Evolutionary conservation across 2,888 invertebrate genomes (phyloP).

Genomic region (Norana najaformis): DNA sequence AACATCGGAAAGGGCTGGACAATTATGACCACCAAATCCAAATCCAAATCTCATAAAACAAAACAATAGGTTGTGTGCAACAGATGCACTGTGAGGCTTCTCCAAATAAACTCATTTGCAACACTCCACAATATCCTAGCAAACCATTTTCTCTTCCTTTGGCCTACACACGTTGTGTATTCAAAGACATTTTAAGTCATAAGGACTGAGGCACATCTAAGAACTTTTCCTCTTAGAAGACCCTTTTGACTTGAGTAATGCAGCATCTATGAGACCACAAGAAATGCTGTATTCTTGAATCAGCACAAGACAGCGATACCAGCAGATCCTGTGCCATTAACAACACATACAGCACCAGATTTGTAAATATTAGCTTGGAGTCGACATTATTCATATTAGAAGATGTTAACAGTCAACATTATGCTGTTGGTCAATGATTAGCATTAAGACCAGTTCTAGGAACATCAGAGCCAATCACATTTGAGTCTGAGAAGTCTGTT

Average conservation of each 20-base stretch:
- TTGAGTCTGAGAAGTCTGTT: neutral
- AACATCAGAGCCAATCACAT: neutral
- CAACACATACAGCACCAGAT: neutral
- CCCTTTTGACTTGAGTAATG: neutral
- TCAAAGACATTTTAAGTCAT: constrained; percentile 1
- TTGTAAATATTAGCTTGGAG: neutral
- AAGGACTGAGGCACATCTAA: neutral
- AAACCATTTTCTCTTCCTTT: neutral
- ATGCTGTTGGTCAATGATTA: neutral
- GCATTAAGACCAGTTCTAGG: neutral
- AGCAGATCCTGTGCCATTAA: neutral
- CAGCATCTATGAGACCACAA: neutral
- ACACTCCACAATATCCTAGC: neutral
- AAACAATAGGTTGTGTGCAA: neutral
- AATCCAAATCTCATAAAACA: neutral
- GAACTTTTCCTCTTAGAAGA: neutral
- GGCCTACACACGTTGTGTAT: too few species aligned
- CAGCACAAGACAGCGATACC: neutral
- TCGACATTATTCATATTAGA: neutral
- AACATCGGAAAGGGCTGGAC: neutral
- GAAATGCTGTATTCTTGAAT: neutral
- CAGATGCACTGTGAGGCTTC: neutral
- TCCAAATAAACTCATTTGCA: neutral
- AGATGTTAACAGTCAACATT: neutral
- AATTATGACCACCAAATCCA: neutral